Base-by-base conservation (phyloP, 2,113 vertebrate genomes). In the Plotosus lineatus region DNA sequence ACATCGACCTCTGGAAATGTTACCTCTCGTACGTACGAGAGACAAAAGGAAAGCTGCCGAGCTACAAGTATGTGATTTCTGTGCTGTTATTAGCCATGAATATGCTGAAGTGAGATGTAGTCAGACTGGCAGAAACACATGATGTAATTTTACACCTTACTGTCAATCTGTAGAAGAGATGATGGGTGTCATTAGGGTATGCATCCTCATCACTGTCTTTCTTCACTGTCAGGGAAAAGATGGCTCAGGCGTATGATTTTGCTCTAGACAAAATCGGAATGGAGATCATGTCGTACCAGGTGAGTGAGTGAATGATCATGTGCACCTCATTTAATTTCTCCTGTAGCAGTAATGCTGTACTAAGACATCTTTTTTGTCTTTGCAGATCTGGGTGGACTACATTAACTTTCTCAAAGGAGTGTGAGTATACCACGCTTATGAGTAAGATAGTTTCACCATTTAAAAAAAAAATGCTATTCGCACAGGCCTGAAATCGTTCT, bases 221-320 rank as follows among this genome's bases (percentile, higher is more conserved):
- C 26, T 51, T 58, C 38, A 0, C 73, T 63, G 80, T 61, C 91
- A 99, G 98, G 94, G 97, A 99, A 92, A 99, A 99, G 94, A 99
- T 99, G 98, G 97, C 98, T 83, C 98, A 99, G 92, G 98, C 98
- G 1, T 99, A 99, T 88, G 97, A 99, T 91, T 99, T 99, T 92
- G 98, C 98, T 83, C 91, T 99, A 88, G 98, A 99, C 94, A 99
- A 99, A 94, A 99, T 99, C 88, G 98, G 98, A 89, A 99, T 99
- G 98, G 98, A 99, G 92, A 99, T 99, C 83, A 99, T 99, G 98
- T 98, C 97, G 74, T 99, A 99, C 87, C 98, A 99, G 96, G 97
- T 98, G 95, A 85, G 33, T 98, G 95, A 85, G 33, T 50, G 1
- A 51, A 21, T 4, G 9, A 51, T 12, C 5, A 33, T 1, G 2